A percentile compares a stretch with the other conserved stretches of the same genome.
Conservation (phyloP, 1,140 invertebrate species). For the Heterodera carotae region DNA sequence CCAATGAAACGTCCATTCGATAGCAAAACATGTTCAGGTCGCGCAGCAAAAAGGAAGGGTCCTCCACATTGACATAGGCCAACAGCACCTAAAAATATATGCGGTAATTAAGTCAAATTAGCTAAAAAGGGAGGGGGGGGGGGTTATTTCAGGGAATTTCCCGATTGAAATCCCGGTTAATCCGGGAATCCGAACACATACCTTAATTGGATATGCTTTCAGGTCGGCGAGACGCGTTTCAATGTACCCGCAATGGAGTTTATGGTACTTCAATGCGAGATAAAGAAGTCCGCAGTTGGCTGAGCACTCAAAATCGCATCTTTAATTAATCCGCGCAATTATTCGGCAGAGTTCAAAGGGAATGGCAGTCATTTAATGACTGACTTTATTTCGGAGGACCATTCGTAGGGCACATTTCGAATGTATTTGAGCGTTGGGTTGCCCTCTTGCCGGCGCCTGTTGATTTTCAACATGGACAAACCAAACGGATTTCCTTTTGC, state of each 20-base stretch:
- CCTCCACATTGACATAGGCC: constrained; percentile 60
- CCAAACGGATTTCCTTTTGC: background rate
- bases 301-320: constrained; percentile 58
- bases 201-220: constrained; percentile 45
- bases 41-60: constrained; percentile 54
- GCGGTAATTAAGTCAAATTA: background rate
- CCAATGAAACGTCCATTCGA: constrained; percentile 56
- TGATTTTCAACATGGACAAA: constrained; percentile 48
- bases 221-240: constrained; percentile 56
- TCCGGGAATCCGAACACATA: background rate
- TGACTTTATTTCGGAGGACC: constrained; percentile 53
- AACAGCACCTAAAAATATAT: constrained; percentile 52
- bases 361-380: background rate
- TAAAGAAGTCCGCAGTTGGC: constrained; percentile 56
- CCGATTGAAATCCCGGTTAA: background rate
- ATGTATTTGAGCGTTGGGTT: constrained; percentile 63
- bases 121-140: too few relatives aligned
- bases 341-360: background rate
- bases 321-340: background rate
- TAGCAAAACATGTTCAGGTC: constrained; percentile 65
- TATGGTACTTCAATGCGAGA: constrained; percentile 62
- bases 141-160: background rate
- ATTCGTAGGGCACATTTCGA: constrained; percentile 64
- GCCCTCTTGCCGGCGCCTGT: constrained; percentile 59
- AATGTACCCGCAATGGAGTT: constrained; percentile 61